Evolutionary conservation across 2,797 vertebrate species (phyloP), one percentile per base, ranked within the genome.

Genomic region (Aldrovandia affinis): DNA sequence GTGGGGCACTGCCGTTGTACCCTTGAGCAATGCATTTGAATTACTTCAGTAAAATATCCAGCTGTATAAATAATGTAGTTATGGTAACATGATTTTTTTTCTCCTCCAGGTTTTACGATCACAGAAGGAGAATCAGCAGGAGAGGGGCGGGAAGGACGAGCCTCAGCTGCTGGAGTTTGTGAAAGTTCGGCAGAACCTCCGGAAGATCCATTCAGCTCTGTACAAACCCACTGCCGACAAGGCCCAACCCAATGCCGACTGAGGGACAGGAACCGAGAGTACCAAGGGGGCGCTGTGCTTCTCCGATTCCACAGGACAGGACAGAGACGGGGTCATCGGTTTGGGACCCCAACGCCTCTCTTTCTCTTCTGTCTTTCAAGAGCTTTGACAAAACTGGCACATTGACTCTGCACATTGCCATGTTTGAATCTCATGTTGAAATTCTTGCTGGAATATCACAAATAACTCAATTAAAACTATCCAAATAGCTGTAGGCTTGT

Each of bases 131-230:
- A 92, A 91, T 65, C 88, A 93, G 78, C 81, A 91, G 25, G 91
- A 91, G 59, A 88, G 91, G 77, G 90, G 86, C 57, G 10, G 84
- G 0, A 87, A 0, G 3, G 91, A 93, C 7, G 93, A 94, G 33
- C 83, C 89, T 33, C 92, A 95, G 82, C 77, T 94, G 54, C 82
- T 93, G 86, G 94, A 95, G 89, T 93, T 95, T 80, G 89, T 94
- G 28, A 83, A 90, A 88, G 94, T 95, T 30, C 90, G 92, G 85
- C 92, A 94, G 88, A 95, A 95, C 88, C 88, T 95, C 59, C 93
- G 85, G 86, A 95, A 95, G 91, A 94, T 93, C 70, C 93, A 93
- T 50, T 89, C 93, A n/a, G 93, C 78, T 0, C 83, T 93, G 25
- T 90, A 93, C 52, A 93, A 93, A 85, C 82, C 87, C 80, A 84